These are phyloP conservation scores for Aplidium turbinatum DNA, from an alignment of 23 tunicate genomes.

Conservation along the genomic window DNA sequence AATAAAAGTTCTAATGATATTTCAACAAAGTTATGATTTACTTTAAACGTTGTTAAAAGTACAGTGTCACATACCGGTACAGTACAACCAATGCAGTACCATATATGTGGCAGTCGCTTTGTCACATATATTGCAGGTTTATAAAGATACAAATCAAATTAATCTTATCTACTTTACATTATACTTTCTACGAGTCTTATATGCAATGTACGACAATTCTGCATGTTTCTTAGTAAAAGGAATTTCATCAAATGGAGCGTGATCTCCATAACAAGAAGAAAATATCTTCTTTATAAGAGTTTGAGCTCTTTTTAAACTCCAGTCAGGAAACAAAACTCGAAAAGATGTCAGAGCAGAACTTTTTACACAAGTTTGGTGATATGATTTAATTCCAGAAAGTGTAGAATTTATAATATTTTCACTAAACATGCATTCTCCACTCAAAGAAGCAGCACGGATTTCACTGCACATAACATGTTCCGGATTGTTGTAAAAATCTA, in stretches of 20 bases:
- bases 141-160: no score
- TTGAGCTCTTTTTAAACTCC: slow-evolving; percentile 23
- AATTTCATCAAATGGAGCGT: slow-evolving; percentile 79
- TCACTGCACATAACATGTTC: slow-evolving; percentile 83
- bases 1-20: no score
- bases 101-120: no score
- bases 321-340: slow-evolving; percentile 42
- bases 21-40: no score
- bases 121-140: no score
- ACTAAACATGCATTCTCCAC: slow-evolving; percentile 80
- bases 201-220: slow-evolving; percentile 55
- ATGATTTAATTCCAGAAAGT: slow-evolving; percentile 31
- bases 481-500: slow-evolving; percentile 70
- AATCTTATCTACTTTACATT: no score
- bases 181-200: slow-evolving; percentile 40
- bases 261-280: slow-evolving; percentile 70
- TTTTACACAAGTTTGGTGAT: slow-evolving; percentile 75
- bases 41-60: no score
- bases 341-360: slow-evolving; percentile 65
- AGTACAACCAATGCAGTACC: no score
- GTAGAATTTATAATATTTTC: slow-evolving; percentile 30
- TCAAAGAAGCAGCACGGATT: slow-evolving; percentile 83
- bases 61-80: no score
- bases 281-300: slow-evolving; percentile 45
- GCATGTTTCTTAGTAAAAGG: slow-evolving; percentile 68